Conservation (phyloP, 53 echinoderm and acorn worm species). For the Paelopatides confundens region DNA sequence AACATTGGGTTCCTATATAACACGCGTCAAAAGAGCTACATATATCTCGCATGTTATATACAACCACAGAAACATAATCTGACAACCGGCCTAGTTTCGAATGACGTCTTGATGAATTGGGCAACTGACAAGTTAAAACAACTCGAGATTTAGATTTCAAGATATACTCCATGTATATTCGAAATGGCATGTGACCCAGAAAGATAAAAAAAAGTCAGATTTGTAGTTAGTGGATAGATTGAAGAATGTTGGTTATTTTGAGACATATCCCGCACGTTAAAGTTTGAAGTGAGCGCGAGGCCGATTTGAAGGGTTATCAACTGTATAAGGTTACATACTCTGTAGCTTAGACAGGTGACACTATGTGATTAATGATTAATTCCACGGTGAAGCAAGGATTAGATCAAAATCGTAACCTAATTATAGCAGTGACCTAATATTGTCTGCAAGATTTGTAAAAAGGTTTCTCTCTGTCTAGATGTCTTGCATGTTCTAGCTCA, state of each 20-base stretch:
- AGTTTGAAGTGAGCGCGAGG: background rate
- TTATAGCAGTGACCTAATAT: too few species aligned
- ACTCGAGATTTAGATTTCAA: slow-evolving; percentile 13
- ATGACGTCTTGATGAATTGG: background rate
- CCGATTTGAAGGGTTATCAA: background rate
- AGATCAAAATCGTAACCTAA: too few species aligned
- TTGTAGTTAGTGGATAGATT: too few species aligned
- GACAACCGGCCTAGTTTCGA: slow-evolving; percentile 3
- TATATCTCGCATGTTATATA: background rate
- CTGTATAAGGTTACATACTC: background rate
- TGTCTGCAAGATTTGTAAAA: too few species aligned
- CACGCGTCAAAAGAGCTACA: too few species aligned
- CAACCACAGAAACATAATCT: background rate
- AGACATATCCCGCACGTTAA: background rate
- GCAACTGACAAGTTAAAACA: slow-evolving; percentile 8
- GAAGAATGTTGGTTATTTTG: background rate
- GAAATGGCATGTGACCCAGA: slow-evolving; percentile 23
- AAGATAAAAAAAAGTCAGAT: background rate
- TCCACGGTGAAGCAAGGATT: too few species aligned
- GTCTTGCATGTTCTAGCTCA: too few species aligned
- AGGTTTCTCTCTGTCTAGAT: too few species aligned
- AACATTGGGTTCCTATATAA: too few species aligned
- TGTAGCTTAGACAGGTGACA: background rate
- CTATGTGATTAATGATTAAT: too few species aligned
- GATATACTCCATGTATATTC: background rate